Base-by-base conservation (phyloP, 2,797 vertebrate genomes). In the Lepidocolaptes lacrymiger region DNA sequence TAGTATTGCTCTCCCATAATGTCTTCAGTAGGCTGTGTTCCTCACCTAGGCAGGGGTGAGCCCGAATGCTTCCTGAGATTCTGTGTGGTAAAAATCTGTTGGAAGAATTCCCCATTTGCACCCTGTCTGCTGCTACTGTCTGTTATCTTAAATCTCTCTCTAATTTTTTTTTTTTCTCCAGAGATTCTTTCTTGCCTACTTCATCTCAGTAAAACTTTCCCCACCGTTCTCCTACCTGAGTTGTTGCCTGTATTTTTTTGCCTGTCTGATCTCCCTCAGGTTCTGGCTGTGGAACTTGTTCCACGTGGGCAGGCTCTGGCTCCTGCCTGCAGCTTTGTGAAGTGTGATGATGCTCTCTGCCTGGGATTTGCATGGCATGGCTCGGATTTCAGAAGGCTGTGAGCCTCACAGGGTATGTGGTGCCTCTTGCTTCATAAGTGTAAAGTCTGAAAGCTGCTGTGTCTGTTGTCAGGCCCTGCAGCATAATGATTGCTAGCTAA, bases 111-210 rank as follows among this genome's bases (percentile, higher is more conserved):
- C 18, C 39, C 10, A 2, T 75, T 92, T 88, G 55, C 59, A 67
- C 85, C 90, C 85, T 87, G 63, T 59, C 85, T 90, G 55, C n/a
- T 51, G 36, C 73, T 80, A 49, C 56, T 71, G 27, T 52, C 67
- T 91, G 41, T 88, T 94, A 93, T 93, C 83, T 74, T 88, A 51
- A 73, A 88, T 91, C 71, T 83, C 56, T 58, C 23, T 28, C 9
- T 41, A 14, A 7, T 6, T 44, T 44, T 75, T 24, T 68, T 43
- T 73, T 71, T 26, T 95, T 4, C 12, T 69, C 49, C 56, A 68
- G 80, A 91, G 92, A 82, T 95, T 95, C 85, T 73, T 96, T 95
- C 36, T 22, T 77, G 76, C 63, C 85, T 96, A 71, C 62, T 92
- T 96, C 85, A 89, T 49, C 76, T 63, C 52, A 13, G 49, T 6